Percentiles rank a stretch among this genome's conserved stretches.
These are phyloP conservation scores for Lepisosteus osseus DNA, from an alignment of 2,113 vertebrate genomes.

Conservation along the genomic window DNA sequence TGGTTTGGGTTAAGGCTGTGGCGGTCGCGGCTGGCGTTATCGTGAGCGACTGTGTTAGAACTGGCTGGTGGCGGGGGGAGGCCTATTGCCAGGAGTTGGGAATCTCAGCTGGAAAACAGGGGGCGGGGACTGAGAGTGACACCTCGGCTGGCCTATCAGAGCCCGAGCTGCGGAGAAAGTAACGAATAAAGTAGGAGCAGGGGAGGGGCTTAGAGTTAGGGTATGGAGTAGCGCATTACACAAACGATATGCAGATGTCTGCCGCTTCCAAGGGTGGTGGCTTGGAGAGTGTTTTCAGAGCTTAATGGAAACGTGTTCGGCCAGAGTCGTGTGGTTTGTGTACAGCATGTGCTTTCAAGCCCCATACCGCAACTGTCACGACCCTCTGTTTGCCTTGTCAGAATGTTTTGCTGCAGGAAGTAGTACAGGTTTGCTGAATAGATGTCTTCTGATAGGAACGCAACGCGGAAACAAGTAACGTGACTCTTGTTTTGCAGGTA, in stretches of 20 bases:
- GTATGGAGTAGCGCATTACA: constrained; percentile 24
- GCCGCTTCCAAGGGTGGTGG: constrained; percentile 23
- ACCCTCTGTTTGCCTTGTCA: too few relatives aligned
- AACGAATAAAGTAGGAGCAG: constrained; percentile 45
- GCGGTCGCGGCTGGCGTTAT: background rate
- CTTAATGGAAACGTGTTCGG: too few relatives aligned
- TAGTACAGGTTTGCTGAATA: too few relatives aligned
- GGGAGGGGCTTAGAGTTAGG: constrained; percentile 15
- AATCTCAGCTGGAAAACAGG: constrained; percentile 53
- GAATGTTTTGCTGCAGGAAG: too few relatives aligned
- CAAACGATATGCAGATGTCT: background rate
- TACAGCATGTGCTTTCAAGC: background rate
- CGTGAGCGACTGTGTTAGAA: background rate
- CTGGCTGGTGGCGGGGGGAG: constrained; percentile 16
- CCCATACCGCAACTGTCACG: too few relatives aligned
- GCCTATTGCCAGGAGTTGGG: constrained; percentile 62
- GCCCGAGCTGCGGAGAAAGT: background rate
- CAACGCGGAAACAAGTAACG: too few relatives aligned
- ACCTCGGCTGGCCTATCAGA: constrained; percentile 39
- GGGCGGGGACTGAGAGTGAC: constrained; percentile 44
- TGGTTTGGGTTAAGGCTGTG: background rate
- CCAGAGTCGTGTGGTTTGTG: too few relatives aligned
- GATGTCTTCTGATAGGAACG: too few relatives aligned
- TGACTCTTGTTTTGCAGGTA: too few relatives aligned
- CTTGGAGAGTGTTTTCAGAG: background rate